These are phyloP conservation scores for Phaenicophaeus curvirostris DNA, from an alignment of 2,797 vertebrate genomes.

Conservation along the genomic window DNA sequence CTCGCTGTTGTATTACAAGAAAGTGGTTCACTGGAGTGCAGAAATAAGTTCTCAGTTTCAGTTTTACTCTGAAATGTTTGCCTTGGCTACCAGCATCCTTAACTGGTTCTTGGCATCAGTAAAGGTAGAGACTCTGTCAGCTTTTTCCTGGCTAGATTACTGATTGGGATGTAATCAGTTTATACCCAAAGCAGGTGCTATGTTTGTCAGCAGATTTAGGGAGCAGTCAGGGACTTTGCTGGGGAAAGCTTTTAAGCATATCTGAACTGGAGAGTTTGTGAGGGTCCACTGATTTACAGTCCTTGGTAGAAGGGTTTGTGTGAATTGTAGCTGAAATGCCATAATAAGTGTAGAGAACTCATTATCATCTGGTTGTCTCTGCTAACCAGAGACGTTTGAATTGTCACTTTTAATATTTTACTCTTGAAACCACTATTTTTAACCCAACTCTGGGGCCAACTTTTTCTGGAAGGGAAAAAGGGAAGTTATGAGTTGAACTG, in stretches of 20 bases:
- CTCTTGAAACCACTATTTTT: not conserved
- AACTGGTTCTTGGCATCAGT: slow-evolving; percentile 78
- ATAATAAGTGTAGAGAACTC: not conserved
- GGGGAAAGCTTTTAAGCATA: not conserved
- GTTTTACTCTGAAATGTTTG: slow-evolving; percentile 80
- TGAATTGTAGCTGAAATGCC: not conserved
- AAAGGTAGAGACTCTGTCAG: slow-evolving; percentile 66
- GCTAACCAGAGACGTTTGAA: not conserved
- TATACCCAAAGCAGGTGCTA: not conserved
- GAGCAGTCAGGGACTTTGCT: not conserved
- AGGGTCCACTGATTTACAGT: not conserved
- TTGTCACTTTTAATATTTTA: not conserved
- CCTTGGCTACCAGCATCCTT: slow-evolving; percentile 79
- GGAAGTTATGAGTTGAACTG: not conserved
- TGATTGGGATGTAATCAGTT: not conserved
- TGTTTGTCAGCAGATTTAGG: not conserved
- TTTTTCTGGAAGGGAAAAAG: not conserved
- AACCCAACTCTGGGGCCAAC: not conserved
- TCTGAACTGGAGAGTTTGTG: not conserved
- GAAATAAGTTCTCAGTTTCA: slow-evolving; percentile 75
- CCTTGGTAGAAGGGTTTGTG: not conserved
- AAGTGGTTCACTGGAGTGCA: slow-evolving; percentile 78
- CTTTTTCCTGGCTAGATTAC: not conserved
- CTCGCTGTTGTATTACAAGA: slow-evolving; percentile 73
- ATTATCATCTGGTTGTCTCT: not conserved